Conservation (phyloP, 1,140 invertebrate genomes). For the Microplitis demolitor region DNA sequence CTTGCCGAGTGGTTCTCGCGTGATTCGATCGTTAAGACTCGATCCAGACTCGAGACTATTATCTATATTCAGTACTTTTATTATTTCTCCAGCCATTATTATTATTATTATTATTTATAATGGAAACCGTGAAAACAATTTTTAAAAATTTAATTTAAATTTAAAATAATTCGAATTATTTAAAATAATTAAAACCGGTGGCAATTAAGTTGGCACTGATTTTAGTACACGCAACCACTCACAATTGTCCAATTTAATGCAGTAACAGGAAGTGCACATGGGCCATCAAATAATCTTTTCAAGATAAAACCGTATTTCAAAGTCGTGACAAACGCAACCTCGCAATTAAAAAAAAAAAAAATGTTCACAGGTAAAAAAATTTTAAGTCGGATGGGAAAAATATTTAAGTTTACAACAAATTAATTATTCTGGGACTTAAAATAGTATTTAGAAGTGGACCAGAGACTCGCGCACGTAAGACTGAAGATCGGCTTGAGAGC, state of each 20-base stretch:
- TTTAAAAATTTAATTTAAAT: too few species aligned
- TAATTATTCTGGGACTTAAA: neutral
- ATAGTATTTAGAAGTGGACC: slow-evolving; percentile 9
- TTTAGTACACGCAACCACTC: slow-evolving; percentile 23
- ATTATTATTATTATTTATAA: too few species aligned
- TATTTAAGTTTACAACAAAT: neutral
- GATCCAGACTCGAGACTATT: neutral
- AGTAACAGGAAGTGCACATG: neutral
- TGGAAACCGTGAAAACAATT: too few species aligned
- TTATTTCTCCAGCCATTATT: too few species aligned
- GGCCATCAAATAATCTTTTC: neutral
- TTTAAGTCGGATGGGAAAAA: neutral
- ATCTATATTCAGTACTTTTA: too few species aligned
- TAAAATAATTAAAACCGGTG: slow-evolving; percentile 29
- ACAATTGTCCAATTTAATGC: neutral
- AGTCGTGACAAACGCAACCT: too few species aligned
- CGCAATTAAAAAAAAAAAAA: neutral
- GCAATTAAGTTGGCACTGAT: slow-evolving; percentile 29
- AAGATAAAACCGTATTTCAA: too few species aligned
- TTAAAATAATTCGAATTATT: neutral
- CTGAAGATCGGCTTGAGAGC: slow-evolving; percentile 30
- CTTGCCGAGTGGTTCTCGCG: slow-evolving; percentile 56
- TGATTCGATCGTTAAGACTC: neutral
- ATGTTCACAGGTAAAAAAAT: neutral
- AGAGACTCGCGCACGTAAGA: slow-evolving; percentile 17